phyloP scores from a whole-genome alignment of 1,140 invertebrate genomes.

The Calliphora vicina region DNA sequence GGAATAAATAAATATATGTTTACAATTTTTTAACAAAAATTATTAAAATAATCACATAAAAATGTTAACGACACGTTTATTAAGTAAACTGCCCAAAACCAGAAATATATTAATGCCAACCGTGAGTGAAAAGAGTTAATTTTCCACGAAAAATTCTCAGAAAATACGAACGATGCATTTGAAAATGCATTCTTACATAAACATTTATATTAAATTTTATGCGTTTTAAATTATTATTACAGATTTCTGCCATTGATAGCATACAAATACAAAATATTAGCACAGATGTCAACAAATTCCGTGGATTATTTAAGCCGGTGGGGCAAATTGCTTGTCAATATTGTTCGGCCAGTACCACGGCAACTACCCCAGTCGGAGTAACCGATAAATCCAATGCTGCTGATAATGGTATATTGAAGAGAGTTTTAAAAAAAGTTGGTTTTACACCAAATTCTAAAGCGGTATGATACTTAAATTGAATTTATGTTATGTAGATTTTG shows the following conservation, averaged over 20 bases:
- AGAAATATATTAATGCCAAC: background rate
- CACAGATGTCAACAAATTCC: background rate
- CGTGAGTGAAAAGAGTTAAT: background rate
- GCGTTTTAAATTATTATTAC: background rate
- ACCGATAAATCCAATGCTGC: background rate
- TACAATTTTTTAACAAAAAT: background rate
- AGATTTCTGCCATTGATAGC: conserved; percentile 20
- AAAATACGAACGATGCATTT: background rate
- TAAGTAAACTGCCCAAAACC: background rate
- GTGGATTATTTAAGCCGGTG: background rate
- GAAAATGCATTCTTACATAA: conserved; percentile 18
- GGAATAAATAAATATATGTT: background rate
- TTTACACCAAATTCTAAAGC: conserved; percentile 58
- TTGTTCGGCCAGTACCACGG: conserved; percentile 7
- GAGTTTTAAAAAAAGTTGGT: conserved; percentile 58
- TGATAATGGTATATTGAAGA: conserved; percentile 50
- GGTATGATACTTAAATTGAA: conserved; percentile 40
- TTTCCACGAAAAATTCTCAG: background rate
- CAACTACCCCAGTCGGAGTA: background rate
- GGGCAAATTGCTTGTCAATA: background rate
- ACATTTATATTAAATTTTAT: background rate
- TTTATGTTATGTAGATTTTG: background rate
- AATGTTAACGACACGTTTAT: conserved; percentile 9
- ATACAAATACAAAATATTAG: background rate
- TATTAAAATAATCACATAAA: background rate